Percentiles rank a stretch among this genome's conserved stretches.
Evolutionary conservation across 2,888 invertebrate species (phyloP).

Genomic region (Napeogenes inachia): DNA sequence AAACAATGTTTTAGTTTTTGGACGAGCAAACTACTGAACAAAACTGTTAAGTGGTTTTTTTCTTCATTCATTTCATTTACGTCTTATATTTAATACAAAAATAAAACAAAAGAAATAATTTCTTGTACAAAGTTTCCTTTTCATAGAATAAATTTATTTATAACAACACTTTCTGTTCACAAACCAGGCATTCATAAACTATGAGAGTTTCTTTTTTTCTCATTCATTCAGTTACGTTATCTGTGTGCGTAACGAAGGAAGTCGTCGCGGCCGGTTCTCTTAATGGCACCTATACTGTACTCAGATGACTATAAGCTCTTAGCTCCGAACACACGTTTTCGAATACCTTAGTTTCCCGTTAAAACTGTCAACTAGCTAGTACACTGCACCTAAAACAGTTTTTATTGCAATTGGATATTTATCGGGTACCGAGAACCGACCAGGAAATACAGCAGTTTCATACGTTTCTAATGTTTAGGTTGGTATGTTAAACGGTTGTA

Average conservation of each 20-base stretch:
- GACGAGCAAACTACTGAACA: too few relatives aligned
- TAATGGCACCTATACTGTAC: slow-evolving; percentile 39
- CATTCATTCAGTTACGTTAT: slow-evolving; percentile 27
- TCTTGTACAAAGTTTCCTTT: too few relatives aligned
- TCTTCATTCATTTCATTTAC: too few relatives aligned
- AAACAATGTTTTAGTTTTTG: too few relatives aligned
- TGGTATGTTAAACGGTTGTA: background rate
- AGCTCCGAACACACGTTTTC: slow-evolving; percentile 29
- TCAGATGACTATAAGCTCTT: slow-evolving; percentile 35
- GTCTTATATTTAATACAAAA: too few relatives aligned
- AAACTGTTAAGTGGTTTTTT: too few relatives aligned
- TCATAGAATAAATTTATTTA: too few relatives aligned
- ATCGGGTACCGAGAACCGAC: slow-evolving; percentile 15
- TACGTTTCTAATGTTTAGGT: background rate
- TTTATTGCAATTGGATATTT: slow-evolving; percentile 26
- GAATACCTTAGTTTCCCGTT: slow-evolving; percentile 24
- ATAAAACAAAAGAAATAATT: too few relatives aligned
- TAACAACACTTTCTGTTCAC: too few relatives aligned
- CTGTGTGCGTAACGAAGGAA: slow-evolving; percentile 32
- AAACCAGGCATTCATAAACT: slow-evolving; percentile 21
- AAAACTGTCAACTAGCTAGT: slow-evolving; percentile 22
- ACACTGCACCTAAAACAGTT: slow-evolving; percentile 21
- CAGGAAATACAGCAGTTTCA: background rate
- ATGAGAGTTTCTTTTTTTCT: slow-evolving; percentile 29
- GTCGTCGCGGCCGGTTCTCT: slow-evolving; percentile 35